These are phyloP conservation scores for Drosophila sproati DNA, from an alignment of 1,140 invertebrate species.

Conservation along the genomic window DNA sequence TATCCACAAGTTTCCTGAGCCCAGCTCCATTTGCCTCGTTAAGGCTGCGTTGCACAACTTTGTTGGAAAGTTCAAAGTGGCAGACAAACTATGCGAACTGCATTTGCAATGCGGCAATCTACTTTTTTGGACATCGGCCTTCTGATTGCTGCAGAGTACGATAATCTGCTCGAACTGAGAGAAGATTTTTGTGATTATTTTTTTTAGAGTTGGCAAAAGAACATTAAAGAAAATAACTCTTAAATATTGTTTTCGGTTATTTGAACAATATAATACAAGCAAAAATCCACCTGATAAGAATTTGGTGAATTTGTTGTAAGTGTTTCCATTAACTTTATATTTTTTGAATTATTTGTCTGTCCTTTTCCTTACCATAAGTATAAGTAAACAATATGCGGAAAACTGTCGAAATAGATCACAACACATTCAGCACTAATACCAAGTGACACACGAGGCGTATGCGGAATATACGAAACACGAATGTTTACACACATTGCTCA, in stretches of 20 bases:
- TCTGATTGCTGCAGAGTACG: background rate
- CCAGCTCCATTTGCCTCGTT: background rate
- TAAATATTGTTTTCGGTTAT: no score
- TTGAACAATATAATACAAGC: no score
- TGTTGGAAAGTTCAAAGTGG: constrained; percentile 61
- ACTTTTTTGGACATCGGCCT: background rate
- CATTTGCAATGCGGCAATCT: constrained; percentile 75
- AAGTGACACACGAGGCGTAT: constrained; percentile 20
- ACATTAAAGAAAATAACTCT: background rate
- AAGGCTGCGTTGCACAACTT: constrained; percentile 35
- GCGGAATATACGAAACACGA: background rate
- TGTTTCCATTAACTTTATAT: background rate
- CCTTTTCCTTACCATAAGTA: background rate
- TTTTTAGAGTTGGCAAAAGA: background rate
- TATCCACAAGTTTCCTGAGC: constrained; percentile 20
- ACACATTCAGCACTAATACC: constrained; percentile 11
- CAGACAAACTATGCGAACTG: constrained; percentile 65
- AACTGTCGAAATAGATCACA: background rate
- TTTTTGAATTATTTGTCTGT: background rate
- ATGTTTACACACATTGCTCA: constrained; percentile 27
- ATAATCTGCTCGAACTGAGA: background rate
- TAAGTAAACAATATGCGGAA: background rate
- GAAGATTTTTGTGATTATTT: background rate
- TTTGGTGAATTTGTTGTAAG: background rate
- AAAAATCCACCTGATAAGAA: no score